Evolutionary conservation across 2,113 vertebrate genomes (phyloP).

Genomic region (Chamaea fasciata): DNA sequence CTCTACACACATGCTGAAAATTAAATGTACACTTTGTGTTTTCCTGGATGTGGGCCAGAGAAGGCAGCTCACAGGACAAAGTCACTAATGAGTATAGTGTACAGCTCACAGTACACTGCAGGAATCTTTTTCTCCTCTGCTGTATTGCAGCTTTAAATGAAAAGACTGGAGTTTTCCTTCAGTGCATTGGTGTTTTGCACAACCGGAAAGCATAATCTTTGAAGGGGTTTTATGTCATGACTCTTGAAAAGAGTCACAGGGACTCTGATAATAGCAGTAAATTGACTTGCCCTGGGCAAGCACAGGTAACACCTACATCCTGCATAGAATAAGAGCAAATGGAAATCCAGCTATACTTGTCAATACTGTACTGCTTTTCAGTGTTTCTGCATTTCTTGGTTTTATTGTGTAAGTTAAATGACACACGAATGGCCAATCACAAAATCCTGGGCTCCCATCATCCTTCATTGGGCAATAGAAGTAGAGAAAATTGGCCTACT

Average conservation of each 20-base stretch:
- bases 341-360: background rate
- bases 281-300: background rate
- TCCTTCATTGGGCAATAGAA: background rate
- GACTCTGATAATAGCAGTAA: background rate
- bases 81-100: background rate
- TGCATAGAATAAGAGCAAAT: background rate
- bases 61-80: background rate
- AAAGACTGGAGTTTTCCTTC: background rate
- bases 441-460: background rate
- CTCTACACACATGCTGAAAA: slow-evolving; percentile 14
- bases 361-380: background rate
- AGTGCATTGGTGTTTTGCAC: background rate
- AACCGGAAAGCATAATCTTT: background rate
- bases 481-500: background rate
- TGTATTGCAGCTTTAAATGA: background rate
- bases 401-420: background rate
- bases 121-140: background rate
- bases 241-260: background rate
- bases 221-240: background rate
- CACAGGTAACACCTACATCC: background rate
- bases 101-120: background rate
- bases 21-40: slow-evolving; percentile 26
- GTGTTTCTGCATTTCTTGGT: background rate
- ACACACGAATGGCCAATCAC: background rate
- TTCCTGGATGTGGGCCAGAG: background rate